Evolutionary conservation across 1,140 invertebrate genomes (phyloP).

Genomic region (Glossosoma conforme): DNA sequence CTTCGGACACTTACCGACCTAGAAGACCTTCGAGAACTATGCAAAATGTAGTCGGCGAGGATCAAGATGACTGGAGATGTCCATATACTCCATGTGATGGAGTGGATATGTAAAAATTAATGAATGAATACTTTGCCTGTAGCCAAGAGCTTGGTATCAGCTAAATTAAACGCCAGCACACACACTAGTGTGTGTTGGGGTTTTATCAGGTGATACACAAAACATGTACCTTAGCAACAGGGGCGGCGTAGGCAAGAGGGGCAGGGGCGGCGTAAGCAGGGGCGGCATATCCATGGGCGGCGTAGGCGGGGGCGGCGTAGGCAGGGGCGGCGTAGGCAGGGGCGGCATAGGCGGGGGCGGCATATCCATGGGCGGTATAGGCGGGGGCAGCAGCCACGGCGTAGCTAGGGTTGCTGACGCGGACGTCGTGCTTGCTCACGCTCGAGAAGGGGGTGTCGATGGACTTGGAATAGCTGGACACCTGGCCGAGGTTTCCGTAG

Average conservation of each 20-base stretch:
- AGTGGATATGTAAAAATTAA: too few relatives aligned
- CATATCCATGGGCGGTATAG: constrained; percentile 20
- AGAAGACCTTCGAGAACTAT: too few relatives aligned
- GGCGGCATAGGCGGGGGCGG: constrained; percentile 26
- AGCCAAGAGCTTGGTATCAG: too few relatives aligned
- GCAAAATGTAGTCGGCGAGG: too few relatives aligned
- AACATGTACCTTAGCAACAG: too few relatives aligned
- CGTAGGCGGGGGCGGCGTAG: constrained; percentile 35
- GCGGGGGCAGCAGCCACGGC: constrained; percentile 32
- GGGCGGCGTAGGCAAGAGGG: constrained; percentile 34
- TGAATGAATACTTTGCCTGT: too few relatives aligned
- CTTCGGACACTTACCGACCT: too few relatives aligned
- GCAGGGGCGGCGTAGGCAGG: constrained; percentile 37
- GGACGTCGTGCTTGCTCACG: constrained; percentile 57
- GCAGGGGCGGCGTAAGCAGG: constrained; percentile 41
- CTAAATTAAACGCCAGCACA: too few relatives aligned
- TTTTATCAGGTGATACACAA: too few relatives aligned
- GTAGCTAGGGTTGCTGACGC: constrained; percentile 58
- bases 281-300: constrained; percentile 29
- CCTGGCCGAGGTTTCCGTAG: constrained; percentile 57
- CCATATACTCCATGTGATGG: too few relatives aligned
- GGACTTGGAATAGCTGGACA: constrained; percentile 59
- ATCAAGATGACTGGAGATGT: too few relatives aligned
- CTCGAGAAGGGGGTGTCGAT: constrained; percentile 66
- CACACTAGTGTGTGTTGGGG: too few relatives aligned